Base-by-base conservation (phyloP, 2,888 invertebrate genomes). In the Loripinus fragilis region DNA sequence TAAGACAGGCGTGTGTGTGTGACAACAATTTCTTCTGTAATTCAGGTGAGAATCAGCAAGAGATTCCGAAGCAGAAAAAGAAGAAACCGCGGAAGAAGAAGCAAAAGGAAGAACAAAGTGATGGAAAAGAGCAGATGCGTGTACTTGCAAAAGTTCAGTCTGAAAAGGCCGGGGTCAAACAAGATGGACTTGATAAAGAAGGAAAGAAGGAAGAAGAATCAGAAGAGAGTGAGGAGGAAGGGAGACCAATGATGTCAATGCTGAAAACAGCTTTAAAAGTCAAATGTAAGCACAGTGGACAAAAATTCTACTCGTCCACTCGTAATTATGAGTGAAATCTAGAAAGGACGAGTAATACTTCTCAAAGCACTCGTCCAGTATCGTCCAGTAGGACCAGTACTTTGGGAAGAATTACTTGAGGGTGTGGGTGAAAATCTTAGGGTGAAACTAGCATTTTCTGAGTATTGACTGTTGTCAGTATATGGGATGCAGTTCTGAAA, bases 191-290 rank as follows among this genome's bases (percentile, higher is more conserved):
- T 5, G 65, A 23, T 67, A 70, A 68, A 41, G 76, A 74, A 30
- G 69, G 76, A 65, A 69, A 80, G 60, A 73, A 77, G 50, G 76
- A 74, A 15, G 70, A 35, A n/a, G 74, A 77, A 3, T 71, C 69
- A 28, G 70, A 72, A 2, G 48, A 76, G 17, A 75, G 68, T 55
- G 81, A 72, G 5, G 55, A 65, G 38, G 30, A 74, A 33, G 28
- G 45, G 70, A n/a, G 23, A 48, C 28, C 28, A 45, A 33, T 28
- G 17, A 15, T 28, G n/a, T 28, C 64, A 50, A 25, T 28, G 8
- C 20, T 60, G 20, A 60, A 60, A 20, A 60, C 60, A 12, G 60
- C 60, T 10, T 7, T 17, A 17, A 60, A 60, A 60, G 30, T 60
- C 60, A 60, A 20, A 20, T 60, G 60, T 60, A 60, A 60, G 60